Percentiles rank a stretch among this genome's conserved stretches.
phyloP scores from a whole-genome alignment of 2,888 invertebrate species.

The Tachina grossa region DNA sequence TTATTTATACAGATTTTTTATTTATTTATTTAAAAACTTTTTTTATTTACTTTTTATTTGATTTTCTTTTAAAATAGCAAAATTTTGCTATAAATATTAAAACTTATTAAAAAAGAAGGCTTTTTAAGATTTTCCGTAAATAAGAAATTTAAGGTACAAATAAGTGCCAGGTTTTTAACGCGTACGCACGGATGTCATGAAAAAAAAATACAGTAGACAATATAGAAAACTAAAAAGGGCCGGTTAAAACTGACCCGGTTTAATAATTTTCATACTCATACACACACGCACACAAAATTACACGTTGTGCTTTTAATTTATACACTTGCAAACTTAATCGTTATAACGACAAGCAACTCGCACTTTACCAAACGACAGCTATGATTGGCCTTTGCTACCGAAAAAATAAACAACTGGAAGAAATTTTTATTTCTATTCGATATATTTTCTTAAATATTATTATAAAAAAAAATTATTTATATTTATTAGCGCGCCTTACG shows the following conservation, averaged over 20 bases:
- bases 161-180: slow-evolving; percentile 55
- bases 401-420: not conserved
- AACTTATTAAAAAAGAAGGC: not conserved
- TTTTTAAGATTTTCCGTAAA: not conserved
- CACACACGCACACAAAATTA: not conserved
- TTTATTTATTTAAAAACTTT: slow-evolving; percentile 23
- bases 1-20: slow-evolving; percentile 27
- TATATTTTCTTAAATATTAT: not conserved
- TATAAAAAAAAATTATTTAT: not conserved
- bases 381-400: not conserved
- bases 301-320: not conserved
- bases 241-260: slow-evolving; percentile 60
- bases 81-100: not conserved
- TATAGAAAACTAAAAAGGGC: not conserved
- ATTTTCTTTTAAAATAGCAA: not conserved
- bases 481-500: slow-evolving; percentile 34
- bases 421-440: not conserved
- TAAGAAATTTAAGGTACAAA: no score
- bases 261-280: not conserved
- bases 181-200: not conserved
- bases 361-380: slow-evolving; percentile 11
- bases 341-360: slow-evolving; percentile 38
- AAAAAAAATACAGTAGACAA: not conserved
- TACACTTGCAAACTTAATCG: slow-evolving; percentile 17
- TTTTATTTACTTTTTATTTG: slow-evolving; percentile 20